Percentiles rank a stretch among this genome's conserved stretches.
phyloP scores from a whole-genome alignment of 2,113 vertebrate species.

The Marmota monax region DNA sequence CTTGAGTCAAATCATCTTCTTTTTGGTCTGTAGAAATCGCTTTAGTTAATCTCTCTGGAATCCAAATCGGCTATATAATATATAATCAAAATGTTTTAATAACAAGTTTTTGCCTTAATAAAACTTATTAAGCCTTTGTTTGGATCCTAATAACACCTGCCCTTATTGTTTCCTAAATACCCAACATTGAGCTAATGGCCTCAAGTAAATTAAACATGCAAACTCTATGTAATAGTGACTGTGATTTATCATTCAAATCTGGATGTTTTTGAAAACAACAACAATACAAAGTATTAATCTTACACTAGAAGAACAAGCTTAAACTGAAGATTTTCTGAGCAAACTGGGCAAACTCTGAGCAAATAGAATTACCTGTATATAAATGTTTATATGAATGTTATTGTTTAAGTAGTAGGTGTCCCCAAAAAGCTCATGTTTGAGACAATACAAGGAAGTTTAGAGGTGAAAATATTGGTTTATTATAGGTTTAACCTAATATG shows the following conservation, averaged over 20 bases:
- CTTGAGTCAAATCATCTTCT: too few relatives aligned
- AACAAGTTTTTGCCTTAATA: not conserved
- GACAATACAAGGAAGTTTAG: too few relatives aligned
- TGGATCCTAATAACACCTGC: not conserved
- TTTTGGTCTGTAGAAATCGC: too few relatives aligned
- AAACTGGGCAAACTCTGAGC: not conserved
- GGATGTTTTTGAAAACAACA: not conserved
- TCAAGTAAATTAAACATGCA: not conserved
- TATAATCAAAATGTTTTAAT: not conserved
- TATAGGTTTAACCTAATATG: too few relatives aligned
- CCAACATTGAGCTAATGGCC: not conserved
- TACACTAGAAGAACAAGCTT: not conserved
- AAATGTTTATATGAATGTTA: too few relatives aligned
- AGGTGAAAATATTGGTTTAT: too few relatives aligned
- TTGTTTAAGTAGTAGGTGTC: too few relatives aligned
- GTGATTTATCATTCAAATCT: not conserved
- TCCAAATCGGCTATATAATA: too few relatives aligned
- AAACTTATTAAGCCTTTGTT: conserved; percentile 26
- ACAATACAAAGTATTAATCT: not conserved
- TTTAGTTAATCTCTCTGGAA: too few relatives aligned
- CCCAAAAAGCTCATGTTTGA: too few relatives aligned
- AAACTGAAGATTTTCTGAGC: not conserved
- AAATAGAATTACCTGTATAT: not conserved
- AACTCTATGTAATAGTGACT: not conserved
- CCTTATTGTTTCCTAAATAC: not conserved